Evolutionary conservation across 2,888 invertebrate genomes (phyloP), one percentile per base, ranked within the genome.

Genomic region (Drosophila colorata): DNA sequence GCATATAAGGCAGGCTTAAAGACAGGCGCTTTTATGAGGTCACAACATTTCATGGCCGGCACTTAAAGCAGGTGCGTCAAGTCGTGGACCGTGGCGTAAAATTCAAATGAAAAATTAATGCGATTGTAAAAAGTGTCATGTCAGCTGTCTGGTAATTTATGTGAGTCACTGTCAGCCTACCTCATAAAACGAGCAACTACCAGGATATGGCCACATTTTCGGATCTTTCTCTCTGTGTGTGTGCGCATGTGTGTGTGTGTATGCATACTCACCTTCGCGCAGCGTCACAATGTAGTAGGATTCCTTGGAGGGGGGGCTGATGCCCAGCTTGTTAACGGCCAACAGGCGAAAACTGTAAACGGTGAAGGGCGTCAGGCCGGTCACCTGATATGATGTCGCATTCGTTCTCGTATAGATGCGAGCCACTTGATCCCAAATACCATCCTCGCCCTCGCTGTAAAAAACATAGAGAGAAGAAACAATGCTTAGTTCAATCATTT

Each of bases 261-360:
- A 7, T 25, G 28, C 28, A 35, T 59, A 92, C 93, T 93, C 92
- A 96, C 96, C 94, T 94, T 96, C 96, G 80, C 95, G 93, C 74
- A 95, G 93, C 56, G 96, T 96, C 78, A 95, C 94, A 93, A 95
- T 95, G 92, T 94, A 95, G 93, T 95, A 95, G 60, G 95, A 95
- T 88, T 94, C 94, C 90, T 94, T 94, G 91, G 95, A 95, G 75
- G 95, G 95, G 67, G 93, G 93, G 91, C 95, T 95, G 69, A 93
- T 93, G 77, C 96, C 96, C 92, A 95, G 93, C 71, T 94, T 94
- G 91, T 96, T 96, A 65, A 95, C 95, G 49, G 95, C 95, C 82
- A 94, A 92, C 76, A 96, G 94, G 63, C 95, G 93, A 92, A 96
- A 95, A 90, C 95, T 95, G 93, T 96, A 96, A 63, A 95, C 95